Conservation (phyloP, 2,888 invertebrate genomes). For the Dinocampus coccinellae region DNA sequence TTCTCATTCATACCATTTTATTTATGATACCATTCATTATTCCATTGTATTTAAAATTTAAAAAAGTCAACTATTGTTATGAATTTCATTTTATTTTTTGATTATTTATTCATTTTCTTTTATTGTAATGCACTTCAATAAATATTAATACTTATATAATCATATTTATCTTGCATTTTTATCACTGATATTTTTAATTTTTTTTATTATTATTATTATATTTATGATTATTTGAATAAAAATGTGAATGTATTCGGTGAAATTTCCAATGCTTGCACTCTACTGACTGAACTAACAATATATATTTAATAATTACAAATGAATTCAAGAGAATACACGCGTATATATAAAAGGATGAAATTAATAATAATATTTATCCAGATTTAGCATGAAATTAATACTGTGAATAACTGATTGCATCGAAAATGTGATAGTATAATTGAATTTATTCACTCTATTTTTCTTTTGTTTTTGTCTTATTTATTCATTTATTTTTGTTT, state of each 20-base stretch:
- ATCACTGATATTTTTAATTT: too few relatives aligned
- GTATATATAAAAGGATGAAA: too few relatives aligned
- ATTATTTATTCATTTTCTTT: conserved; percentile 29
- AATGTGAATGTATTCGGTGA: background rate
- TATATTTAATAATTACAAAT: background rate
- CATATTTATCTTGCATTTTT: too few relatives aligned
- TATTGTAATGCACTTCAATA: too few relatives aligned
- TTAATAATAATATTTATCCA: too few relatives aligned
- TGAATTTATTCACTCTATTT: too few relatives aligned
- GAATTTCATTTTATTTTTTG: too few relatives aligned
- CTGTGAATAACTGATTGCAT: background rate
- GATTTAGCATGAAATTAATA: background rate
- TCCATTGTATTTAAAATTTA: conserved; percentile 23
- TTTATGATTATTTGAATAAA: background rate
- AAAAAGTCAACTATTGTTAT: conserved; percentile 26
- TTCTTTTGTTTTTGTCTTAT: too few relatives aligned
- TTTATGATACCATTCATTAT: conserved; percentile 15
- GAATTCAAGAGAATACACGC: background rate
- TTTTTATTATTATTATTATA: background rate
- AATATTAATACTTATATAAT: too few relatives aligned
- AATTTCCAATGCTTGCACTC: background rate
- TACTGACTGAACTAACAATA: background rate
- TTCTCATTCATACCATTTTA: conserved; percentile 19
- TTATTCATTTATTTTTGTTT: conserved; percentile 15
- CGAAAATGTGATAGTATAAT: too few relatives aligned